Evolutionary conservation across 2,888 invertebrate genomes (phyloP), one percentile per base, ranked within the genome.

Genomic region (Caenorhabditis doughertyi): DNA sequence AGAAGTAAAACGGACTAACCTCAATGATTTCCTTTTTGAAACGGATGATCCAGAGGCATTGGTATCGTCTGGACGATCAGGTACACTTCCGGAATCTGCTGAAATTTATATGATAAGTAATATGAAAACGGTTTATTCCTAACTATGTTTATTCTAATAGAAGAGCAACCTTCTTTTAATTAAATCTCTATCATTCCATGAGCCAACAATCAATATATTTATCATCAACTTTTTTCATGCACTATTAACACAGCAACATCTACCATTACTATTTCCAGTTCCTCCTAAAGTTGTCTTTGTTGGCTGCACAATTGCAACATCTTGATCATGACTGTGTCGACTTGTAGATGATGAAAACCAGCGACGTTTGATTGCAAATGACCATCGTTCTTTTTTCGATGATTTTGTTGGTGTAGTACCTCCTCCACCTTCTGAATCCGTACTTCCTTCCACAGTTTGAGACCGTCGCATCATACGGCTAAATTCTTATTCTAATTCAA

Each of bases 341-440:
- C 67, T 79, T 3, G 86, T 81, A 8, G 84, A 83, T 29, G 86
- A 85, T n/a, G 86, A 86, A 68, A 89, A 89, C 89, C 89, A 89
- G 13, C 87, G 77, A 27, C 86, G 79, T 73, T 86, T 87, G 39
- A 89, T 68, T 18, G 89, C 89, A 72, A 89, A 89, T 44, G 86
- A 85, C 89, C 89, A 89, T n/a, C 87, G 76, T 76, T 89, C 88
- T 42, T 85, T 86, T 32, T 84, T 85, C 32, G 86, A 84, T 25
- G 86, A 86, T 42, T 58, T 51, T 7, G 85, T 73, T 3, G 85
- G 49, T 25, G 73, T 84, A 13, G 68, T 25, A 11, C 51, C 53
- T 13, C 51, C 53, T 13, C 64, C 62, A 18, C 65, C 72, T 35
- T 58, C 68, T 16, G 67, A 55, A 51, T 85, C 77, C 7, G 81